These are phyloP conservation scores for Conchocele bisecta DNA, from an alignment of 2,888 invertebrate species.

Conservation along the genomic window DNA sequence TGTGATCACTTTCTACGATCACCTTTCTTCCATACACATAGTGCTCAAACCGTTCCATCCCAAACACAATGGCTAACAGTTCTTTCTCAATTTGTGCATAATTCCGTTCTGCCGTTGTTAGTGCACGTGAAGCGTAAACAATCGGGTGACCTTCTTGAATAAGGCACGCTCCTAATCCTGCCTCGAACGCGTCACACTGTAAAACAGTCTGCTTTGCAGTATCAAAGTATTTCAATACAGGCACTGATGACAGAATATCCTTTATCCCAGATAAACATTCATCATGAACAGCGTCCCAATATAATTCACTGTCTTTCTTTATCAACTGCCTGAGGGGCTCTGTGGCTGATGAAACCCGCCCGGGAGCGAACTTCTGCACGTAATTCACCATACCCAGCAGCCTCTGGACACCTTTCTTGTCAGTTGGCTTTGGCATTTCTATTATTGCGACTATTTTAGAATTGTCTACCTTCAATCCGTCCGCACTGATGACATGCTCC, in stretches of 20 bases:
- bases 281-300: slow-evolving; percentile 22
- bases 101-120: slow-evolving; percentile 35
- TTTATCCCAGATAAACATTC: slow-evolving; percentile 18
- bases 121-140: slow-evolving; percentile 45
- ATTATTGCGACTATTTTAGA: slow-evolving; percentile 46
- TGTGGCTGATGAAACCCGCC: slow-evolving; percentile 20
- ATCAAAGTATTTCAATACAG: slow-evolving; percentile 36
- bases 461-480: slow-evolving; percentile 49
- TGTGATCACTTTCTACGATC: slow-evolving; percentile 47
- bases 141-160: slow-evolving; percentile 57
- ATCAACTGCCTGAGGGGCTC: slow-evolving; percentile 25
- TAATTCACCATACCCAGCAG: slow-evolving; percentile 36
- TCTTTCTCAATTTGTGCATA: slow-evolving; percentile 64
- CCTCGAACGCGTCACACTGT: slow-evolving; percentile 21
- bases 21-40: slow-evolving; percentile 42
- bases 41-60: slow-evolving; percentile 41
- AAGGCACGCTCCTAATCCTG: slow-evolving; percentile 58
- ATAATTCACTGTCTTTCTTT: slow-evolving; percentile 16
- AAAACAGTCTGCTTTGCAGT: neutral
- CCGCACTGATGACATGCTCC: slow-evolving; percentile 46
- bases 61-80: slow-evolving; percentile 48
- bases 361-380: slow-evolving; percentile 27
- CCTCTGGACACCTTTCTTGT: slow-evolving; percentile 20
- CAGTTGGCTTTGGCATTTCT: slow-evolving; percentile 42
- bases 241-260: slow-evolving; percentile 7